Conservation (phyloP, 2,888 invertebrate species). For the Hemaris fuciformis region DNA sequence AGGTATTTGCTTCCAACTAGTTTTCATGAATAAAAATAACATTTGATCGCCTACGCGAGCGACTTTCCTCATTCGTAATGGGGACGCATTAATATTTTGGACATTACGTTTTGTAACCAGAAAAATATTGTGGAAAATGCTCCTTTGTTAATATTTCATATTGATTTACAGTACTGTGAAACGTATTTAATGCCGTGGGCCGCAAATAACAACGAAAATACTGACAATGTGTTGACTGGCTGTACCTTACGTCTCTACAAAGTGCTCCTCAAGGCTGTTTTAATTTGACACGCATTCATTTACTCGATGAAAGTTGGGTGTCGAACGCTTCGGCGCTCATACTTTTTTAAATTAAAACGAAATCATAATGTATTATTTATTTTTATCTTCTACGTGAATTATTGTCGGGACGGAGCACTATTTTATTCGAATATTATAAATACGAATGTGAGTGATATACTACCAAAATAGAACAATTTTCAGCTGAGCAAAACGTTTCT, state of each 20-base stretch:
- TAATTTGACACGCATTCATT: slow-evolving; percentile 48
- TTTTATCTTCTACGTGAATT: no score
- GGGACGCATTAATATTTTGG: slow-evolving; percentile 3
- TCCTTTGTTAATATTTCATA: slow-evolving; percentile 27
- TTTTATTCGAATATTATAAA: no score
- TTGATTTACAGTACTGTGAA: slow-evolving; percentile 32
- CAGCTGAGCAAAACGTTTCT: no score
- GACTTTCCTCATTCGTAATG: neutral
- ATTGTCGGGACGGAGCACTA: no score
- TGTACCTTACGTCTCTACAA: slow-evolving; percentile 31
- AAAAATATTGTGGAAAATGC: slow-evolving; percentile 20
- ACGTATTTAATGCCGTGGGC: slow-evolving; percentile 36
- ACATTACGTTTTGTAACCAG: neutral
- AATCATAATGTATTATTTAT: no score
- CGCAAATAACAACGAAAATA: slow-evolving; percentile 42
- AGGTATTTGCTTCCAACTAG: slow-evolving; percentile 5
- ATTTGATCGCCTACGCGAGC: neutral
- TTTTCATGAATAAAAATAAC: slow-evolving; percentile 9
- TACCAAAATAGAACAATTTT: no score
- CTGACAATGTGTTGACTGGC: slow-evolving; percentile 34
- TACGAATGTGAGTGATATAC: no score
- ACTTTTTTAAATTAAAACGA: slow-evolving; percentile 20
- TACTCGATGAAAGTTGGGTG: slow-evolving; percentile 30
- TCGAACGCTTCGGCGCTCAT: slow-evolving; percentile 53
- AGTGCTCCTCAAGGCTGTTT: slow-evolving; percentile 65